Evolutionary conservation across 2,888 invertebrate genomes (phyloP).

Genomic region (Patella ulyssiponensis): DNA sequence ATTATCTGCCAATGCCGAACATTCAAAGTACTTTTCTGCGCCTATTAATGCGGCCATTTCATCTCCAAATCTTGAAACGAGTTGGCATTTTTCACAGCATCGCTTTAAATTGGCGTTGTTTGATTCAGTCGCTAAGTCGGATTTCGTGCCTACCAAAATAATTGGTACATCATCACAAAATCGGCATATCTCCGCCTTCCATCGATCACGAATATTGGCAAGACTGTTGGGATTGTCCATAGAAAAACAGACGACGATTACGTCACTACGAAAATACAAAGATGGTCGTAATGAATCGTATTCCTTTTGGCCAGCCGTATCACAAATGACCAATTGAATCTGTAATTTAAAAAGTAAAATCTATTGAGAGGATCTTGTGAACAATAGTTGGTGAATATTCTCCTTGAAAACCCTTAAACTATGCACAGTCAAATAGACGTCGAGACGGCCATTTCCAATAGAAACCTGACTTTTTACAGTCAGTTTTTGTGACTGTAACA

Average conservation of each 20-base stretch:
- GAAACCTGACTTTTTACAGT: too few relatives aligned
- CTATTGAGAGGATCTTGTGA: too few relatives aligned
- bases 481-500: too few relatives aligned
- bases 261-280: conserved; percentile 97
- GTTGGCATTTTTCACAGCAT: conserved; percentile 98
- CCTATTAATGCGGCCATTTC: conserved; percentile 98
- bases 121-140: conserved; percentile 91
- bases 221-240: conserved; percentile 98
- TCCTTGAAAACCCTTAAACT: too few relatives aligned
- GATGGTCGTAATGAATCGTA: conserved; percentile 93
- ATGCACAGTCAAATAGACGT: too few relatives aligned
- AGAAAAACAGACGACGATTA: conserved; percentile 98
- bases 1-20: conserved; percentile 99
- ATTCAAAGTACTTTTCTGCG: conserved; percentile 97
- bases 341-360: conserved; percentile 23
- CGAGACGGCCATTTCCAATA: too few relatives aligned
- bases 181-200: conserved; percentile 91
- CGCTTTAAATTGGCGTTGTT: conserved; percentile 83
- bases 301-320: conserved; percentile 96
- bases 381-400: too few relatives aligned
- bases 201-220: conserved; percentile 98
- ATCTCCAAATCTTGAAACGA: conserved; percentile 95
- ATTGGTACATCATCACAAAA: conserved; percentile 98
- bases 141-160: conserved; percentile 95
- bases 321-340: conserved; percentile 78